Base-by-base conservation (phyloP, 1,140 invertebrate genomes). In the Leptinotarsa defecta region DNA sequence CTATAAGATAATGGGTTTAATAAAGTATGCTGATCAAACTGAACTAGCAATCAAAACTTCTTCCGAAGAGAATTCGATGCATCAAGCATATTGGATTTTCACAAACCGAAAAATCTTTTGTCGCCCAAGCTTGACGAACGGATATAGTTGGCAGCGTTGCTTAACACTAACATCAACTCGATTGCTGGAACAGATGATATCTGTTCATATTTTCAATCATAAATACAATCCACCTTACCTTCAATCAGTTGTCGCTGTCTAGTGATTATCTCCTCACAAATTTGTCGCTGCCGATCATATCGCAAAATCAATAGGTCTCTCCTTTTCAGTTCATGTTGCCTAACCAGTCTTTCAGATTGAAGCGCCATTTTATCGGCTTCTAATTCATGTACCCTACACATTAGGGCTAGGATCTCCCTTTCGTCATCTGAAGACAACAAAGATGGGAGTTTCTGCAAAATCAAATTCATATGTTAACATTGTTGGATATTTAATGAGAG, bases 321-420 rank as follows among this genome's bases (percentile, higher is more conserved):
- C 71, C 95, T 88, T 62, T 94, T 88, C 17, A 97, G 88, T 84
- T 97, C 95, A 77, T 95, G 94, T 79, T 95, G 93, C 48, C 94
- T 89, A 5, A 95, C 91, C 48, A 96, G 86, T 71, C 94, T 89
- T 81, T 95, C 93, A 11, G 95, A 95, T 86, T 97, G 94, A 75
- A 96, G 88, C 79, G 96, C 95, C 85, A 95, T 91, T 86, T 96
- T 97, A 83, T 96, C 94, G 1, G 96, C 95, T 87, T 98, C 95
- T 43, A 97, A 86, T 86, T 97, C 94, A 83, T 97, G 95, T 6
- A 97, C 93, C 77, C 94, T 89, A 81, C 95, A 95, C 81, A 97
- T 91, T 22, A 97, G 86, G 13, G 92, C 90, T 19, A 96, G 86
- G 48, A 97, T 90, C 81, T 97, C 96, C 64, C 93, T 88, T 85